Conservation (phyloP, 2,113 vertebrate species). For the Bufo bufo region DNA sequence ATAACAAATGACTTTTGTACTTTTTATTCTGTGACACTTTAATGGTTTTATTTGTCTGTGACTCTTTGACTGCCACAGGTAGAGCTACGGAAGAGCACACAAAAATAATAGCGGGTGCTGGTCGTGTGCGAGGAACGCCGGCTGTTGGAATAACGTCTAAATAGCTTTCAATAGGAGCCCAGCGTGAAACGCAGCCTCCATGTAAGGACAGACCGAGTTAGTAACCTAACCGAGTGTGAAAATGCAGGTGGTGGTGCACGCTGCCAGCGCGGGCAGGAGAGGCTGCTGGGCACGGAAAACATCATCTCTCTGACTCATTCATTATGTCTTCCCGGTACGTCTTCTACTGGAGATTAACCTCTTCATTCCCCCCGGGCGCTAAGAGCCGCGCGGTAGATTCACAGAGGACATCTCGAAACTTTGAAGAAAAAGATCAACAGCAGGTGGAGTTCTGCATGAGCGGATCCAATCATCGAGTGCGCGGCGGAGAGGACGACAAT, state of each 20-base stretch:
- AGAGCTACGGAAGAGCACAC: neutral
- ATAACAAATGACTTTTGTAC: neutral
- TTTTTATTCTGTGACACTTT: neutral
- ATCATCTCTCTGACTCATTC: neutral
- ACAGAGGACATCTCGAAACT: neutral
- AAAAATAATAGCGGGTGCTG: neutral
- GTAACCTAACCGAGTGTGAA: conserved; percentile 40
- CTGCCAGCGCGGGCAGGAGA: neutral
- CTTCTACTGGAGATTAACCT: conserved; percentile 19
- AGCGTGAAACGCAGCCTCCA: neutral
- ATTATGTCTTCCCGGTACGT: neutral
- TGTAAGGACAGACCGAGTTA: conserved; percentile 7
- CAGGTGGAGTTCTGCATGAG: conserved; percentile 20
- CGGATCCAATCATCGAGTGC: neutral
- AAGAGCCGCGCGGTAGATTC: neutral
- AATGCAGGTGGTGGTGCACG: conserved; percentile 18
- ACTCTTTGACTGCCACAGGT: neutral
- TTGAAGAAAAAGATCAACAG: neutral
- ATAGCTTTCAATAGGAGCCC: conserved; percentile 6
- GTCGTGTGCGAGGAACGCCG: neutral
- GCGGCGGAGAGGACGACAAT: neutral
- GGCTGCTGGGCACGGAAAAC: neutral
- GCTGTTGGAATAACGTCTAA: neutral
- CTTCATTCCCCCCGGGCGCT: neutral
- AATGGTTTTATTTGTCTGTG: neutral